A percentile compares a stretch with the other conserved stretches of the same genome.
phyloP scores from a whole-genome alignment of 1,140 invertebrate genomes.

The Halesus radiatus region DNA sequence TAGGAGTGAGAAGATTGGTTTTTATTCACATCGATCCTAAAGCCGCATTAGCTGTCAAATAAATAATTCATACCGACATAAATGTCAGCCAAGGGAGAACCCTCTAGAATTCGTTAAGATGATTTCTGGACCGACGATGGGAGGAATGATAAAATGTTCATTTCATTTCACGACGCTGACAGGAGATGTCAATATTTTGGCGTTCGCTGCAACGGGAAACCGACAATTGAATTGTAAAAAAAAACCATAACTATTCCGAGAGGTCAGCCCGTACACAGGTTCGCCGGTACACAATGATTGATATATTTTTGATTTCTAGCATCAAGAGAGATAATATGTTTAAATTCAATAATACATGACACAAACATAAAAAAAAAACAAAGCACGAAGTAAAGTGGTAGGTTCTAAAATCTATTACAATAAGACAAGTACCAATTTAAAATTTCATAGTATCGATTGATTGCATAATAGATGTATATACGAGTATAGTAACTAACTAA shows the following conservation, averaged over 20 bases:
- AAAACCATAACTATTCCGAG: conserved; percentile 7
- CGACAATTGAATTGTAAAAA: neutral
- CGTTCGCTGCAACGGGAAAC: neutral
- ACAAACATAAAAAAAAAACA: too few relatives aligned
- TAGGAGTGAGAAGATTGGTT: conserved; percentile 6
- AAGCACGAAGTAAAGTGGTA: too few relatives aligned
- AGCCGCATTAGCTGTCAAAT: conserved; percentile 16
- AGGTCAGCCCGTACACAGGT: neutral
- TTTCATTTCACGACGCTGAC: neutral
- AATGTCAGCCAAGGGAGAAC: conserved; percentile 13
- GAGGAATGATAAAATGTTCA: conserved; percentile 5
- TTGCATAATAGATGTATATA: too few relatives aligned
- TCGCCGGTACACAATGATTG: too few relatives aligned
- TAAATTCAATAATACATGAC: too few relatives aligned
- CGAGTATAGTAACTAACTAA: too few relatives aligned
- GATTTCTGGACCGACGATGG: conserved; percentile 13
- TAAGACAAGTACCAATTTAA: too few relatives aligned
- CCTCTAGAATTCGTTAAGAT: conserved; percentile 22
- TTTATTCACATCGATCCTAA: conserved; percentile 20
- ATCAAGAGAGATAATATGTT: too few relatives aligned
- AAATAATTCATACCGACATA: conserved; percentile 22
- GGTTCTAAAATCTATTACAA: too few relatives aligned
- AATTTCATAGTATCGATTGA: too few relatives aligned
- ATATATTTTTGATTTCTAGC: too few relatives aligned
- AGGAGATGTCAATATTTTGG: conserved; percentile 12